Evolutionary conservation across 1,140 invertebrate genomes (phyloP), one percentile per base, ranked within the genome.

Genomic region (Eueides isabella): DNA sequence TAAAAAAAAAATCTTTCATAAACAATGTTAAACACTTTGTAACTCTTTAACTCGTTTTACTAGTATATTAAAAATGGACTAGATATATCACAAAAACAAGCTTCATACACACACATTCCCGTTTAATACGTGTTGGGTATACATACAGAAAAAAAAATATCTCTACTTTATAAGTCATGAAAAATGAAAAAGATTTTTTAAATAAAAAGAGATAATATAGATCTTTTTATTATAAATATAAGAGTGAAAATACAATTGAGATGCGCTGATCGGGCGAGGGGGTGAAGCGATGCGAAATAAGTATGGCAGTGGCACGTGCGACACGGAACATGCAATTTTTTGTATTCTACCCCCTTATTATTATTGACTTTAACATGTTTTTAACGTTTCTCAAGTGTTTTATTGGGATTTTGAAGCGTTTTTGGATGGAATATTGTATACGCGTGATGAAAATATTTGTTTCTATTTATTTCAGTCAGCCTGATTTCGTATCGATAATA

Each of bases 201-300:
- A 26, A 66, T 26, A 66, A 33, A 66, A 66, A 66, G 16, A 66
- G n/a, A 65, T 26, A 35, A 66, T 66, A 35, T 66, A 66, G 30
- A 23, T 66, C 64, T 35, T 35, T 66, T 38, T 38, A 66, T 66
- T 35, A 66, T 35, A 35, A 38, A 66, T 29, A 55, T 75, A 75
- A 66, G 33, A 68, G 62, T 65, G 62, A 29, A 26, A 72, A 72
- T 74, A 23, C 73, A 62, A 67, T 69, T 29, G 67, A 31, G 12
- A 55, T 6, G 14, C 12, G 19, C 72, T 41, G 41, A 68, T 72
- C 67, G 61, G 30, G 30, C 69, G 76, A 80, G 87, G 85, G 87
- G 84, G 84, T 71, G 78, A 86, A 88, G 71, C 81, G 79, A 83
- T 85, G 86, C 88, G 88, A 77, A 79, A 84, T 88, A 85, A 90